phyloP scores from a whole-genome alignment of 2,888 invertebrate genomes.

The Diarsia dahlii region DNA sequence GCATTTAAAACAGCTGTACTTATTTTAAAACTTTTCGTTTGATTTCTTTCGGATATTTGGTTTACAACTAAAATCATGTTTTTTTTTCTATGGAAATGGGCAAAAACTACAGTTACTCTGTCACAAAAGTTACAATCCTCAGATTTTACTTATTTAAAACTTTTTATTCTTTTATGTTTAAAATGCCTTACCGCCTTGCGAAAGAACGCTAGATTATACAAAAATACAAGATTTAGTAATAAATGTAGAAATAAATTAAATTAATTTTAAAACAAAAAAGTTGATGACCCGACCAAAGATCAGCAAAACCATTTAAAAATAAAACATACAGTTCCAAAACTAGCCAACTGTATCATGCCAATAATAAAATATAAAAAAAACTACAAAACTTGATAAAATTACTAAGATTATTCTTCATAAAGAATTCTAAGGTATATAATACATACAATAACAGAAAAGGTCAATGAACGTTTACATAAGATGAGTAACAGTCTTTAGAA shows the following conservation, averaged over 20 bases:
- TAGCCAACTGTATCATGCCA: background rate
- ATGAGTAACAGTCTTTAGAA: background rate
- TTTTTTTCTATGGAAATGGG: background rate
- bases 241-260: background rate
- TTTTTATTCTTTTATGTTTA: background rate
- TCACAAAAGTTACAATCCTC: background rate
- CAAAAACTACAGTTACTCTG: background rate
- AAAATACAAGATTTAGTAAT: background rate
- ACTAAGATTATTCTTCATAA: slow-evolving; percentile 12
- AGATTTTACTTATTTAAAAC: background rate
- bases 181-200: background rate
- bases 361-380: background rate
- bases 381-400: slow-evolving; percentile 13
- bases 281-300: background rate
- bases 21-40: background rate
- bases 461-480: slow-evolving; percentile 43
- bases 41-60: background rate
- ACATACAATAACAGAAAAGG: slow-evolving; percentile 42
- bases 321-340: slow-evolving; percentile 28
- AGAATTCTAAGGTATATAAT: background rate
- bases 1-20: background rate
- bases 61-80: background rate
- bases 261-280: background rate
- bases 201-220: background rate
- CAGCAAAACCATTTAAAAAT: background rate